Evolutionary conservation across 2,888 invertebrate genomes (phyloP), one percentile per base, ranked within the genome.

Genomic region (Hedya salicella): DNA sequence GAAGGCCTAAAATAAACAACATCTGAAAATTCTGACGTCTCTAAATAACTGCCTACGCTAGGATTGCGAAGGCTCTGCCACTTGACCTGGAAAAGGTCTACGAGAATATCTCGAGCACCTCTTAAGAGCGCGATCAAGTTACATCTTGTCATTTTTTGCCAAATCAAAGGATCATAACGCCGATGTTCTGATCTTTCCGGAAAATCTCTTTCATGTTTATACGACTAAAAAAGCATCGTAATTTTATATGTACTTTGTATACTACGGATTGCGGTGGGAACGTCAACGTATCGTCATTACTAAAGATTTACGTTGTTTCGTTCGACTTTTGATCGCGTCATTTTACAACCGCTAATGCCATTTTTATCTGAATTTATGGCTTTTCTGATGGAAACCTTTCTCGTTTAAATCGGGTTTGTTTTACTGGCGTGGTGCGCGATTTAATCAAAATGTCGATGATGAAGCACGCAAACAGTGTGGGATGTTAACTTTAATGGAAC

Each of bases 341-440:
- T 40, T 54, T 54, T 54, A 53, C 19, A 40, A 54, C 53, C 53
- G 53, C 21, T 54, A 54, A 54, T 54, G 53, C 40, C 21, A 54
- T 54, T 54, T 54, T 40, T 54, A 54, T 54, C 53, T 14, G 40
- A 54, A 54, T 54, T 54, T 39, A 54, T 54, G 17, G 39, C 53
- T 54, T 40, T 54, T 40, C 21, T 39, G 21, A 19, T 52, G 36
- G 13, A 36, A 32, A 52, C 52, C 40, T 40, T 54, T 54, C 21
- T 40, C 21, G 40, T 16, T 21, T n/a, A 40, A 54, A 54, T 54
- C 21, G 53, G 21, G 21, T 54, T 54, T 54, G 40, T 40, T 21
- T 39, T 54, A 21, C 53, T 21, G 39, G n/a, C 21, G 40, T 3
- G 6, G 21, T n/a, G 39, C 39, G 13, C 25, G 25, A 25, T 25